Conservation (phyloP, 2,888 invertebrate genomes). For the Micropterix aruncella region DNA sequence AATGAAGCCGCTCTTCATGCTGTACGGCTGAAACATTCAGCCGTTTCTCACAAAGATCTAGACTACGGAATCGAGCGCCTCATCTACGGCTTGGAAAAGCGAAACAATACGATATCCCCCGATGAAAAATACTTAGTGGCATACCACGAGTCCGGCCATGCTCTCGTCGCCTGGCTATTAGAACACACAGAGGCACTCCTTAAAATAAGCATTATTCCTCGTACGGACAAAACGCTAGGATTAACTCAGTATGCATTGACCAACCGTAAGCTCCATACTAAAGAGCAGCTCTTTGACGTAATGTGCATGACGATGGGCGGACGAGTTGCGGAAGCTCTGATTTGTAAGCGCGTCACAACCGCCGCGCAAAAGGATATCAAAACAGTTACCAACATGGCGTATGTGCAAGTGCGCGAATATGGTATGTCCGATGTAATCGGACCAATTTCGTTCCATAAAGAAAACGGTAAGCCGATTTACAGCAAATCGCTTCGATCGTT, state of each 20-base stretch:
- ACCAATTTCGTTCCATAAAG: constrained; percentile 50
- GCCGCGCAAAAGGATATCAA: constrained; percentile 79
- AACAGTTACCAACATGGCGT: constrained; percentile 76
- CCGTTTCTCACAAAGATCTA: constrained; percentile 50
- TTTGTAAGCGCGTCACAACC: constrained; percentile 67
- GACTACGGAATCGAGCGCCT: constrained; percentile 72
- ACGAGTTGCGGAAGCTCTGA: constrained; percentile 68
- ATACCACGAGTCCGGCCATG: constrained; percentile 74
- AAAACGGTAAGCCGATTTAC: constrained; percentile 44
- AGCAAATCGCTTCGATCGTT: constrained; percentile 55
- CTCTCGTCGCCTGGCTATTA: constrained; percentile 79
- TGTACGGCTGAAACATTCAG: constrained; percentile 50
- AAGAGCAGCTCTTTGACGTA: constrained; percentile 67
- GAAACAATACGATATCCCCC: constrained; percentile 52
- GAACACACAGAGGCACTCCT: constrained; percentile 74
- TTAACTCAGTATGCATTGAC: constrained; percentile 74
- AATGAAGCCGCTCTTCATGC: constrained; percentile 87
- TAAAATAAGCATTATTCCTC: constrained; percentile 79
- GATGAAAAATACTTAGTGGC: constrained; percentile 51
- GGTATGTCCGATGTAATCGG: constrained; percentile 73
- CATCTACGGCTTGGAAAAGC: constrained; percentile 64
- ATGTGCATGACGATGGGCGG: constrained; percentile 89
- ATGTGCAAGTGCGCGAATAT: constrained; percentile 58
- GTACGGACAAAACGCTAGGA: constrained; percentile 69
- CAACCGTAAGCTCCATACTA: constrained; percentile 62